These are phyloP conservation scores for Riptortus pedestris DNA, from an alignment of 1,140 invertebrate genomes.

Conservation along the genomic window DNA sequence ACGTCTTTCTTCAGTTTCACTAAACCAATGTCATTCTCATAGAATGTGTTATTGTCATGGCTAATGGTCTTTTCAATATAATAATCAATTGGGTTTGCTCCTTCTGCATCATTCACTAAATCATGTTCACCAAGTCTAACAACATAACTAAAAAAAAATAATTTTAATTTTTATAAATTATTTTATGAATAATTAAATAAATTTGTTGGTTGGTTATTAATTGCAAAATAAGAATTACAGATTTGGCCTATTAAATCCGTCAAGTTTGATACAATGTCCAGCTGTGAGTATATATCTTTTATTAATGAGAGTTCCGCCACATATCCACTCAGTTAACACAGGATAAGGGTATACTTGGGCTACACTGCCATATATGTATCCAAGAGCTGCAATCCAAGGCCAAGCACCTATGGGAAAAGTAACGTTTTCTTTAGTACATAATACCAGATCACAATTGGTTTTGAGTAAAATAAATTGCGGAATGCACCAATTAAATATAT, in stretches of 20 bases:
- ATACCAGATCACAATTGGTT: too few species aligned
- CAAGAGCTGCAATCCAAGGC: constrained; percentile 41
- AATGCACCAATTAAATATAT: too few species aligned
- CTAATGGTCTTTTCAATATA: constrained; percentile 32
- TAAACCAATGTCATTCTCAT: constrained; percentile 42
- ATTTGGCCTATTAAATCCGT: constrained; percentile 17
- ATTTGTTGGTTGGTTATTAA: not conserved
- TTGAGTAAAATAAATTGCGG: too few species aligned
- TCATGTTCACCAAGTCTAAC: constrained; percentile 40
- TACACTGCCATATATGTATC: constrained; percentile 44
- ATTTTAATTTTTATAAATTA: not conserved
- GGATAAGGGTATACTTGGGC: too few species aligned
- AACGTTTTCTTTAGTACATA: too few species aligned
- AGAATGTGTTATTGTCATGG: constrained; percentile 39
- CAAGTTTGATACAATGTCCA: constrained; percentile 39
- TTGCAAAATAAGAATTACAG: not conserved
- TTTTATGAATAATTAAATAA: not conserved
- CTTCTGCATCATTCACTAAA: constrained; percentile 34
- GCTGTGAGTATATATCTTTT: constrained; percentile 43
- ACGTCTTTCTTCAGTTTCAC: constrained; percentile 38
- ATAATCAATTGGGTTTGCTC: constrained; percentile 35
- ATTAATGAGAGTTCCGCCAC: constrained; percentile 67
- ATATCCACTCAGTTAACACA: constrained; percentile 37
- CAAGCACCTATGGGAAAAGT: constrained; percentile 31
- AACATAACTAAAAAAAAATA: constrained; percentile 28